Conservation (phyloP, 2,888 invertebrate genomes). For the Seira sanloemensis region DNA sequence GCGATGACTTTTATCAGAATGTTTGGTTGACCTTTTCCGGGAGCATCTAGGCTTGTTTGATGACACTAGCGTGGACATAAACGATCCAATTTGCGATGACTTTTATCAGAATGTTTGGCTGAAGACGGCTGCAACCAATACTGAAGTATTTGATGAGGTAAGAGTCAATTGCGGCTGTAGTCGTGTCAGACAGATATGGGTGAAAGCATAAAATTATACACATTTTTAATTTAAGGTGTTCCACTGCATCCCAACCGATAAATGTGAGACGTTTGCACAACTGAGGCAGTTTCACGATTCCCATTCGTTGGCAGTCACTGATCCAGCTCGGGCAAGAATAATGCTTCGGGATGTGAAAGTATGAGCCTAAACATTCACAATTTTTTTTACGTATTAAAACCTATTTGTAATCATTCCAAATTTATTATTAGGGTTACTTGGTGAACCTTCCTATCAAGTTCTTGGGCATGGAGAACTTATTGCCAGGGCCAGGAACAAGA, state of each 20-base stretch:
- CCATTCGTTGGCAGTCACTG: conserved; percentile 83
- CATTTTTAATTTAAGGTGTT: conserved; percentile 81
- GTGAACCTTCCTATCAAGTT: conserved; percentile 94
- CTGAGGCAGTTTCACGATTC: conserved; percentile 87
- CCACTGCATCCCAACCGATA: conserved; percentile 91
- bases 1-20: conserved; percentile 88
- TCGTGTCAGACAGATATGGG: neutral
- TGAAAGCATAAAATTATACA: conserved; percentile 18
- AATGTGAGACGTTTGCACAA: conserved; percentile 85
- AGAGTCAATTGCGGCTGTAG: too few species aligned
- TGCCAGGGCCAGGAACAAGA: conserved; percentile 88
- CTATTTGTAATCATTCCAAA: too few species aligned
- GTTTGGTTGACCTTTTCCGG: conserved; percentile 92
- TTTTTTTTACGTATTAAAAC: neutral
- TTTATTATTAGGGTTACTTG: conserved; percentile 83
- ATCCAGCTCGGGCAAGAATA: conserved; percentile 82
- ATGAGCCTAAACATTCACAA: neutral
- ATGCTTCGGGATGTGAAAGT: conserved; percentile 85
- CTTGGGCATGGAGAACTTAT: conserved; percentile 89
- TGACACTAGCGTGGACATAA: conserved; percentile 80
- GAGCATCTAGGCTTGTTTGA: conserved; percentile 91
- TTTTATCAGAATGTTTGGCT: conserved; percentile 94
- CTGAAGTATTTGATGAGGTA: conserved; percentile 91
- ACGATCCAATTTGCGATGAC: conserved; percentile 86
- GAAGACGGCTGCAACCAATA: conserved; percentile 87